Evolutionary conservation across 1,140 invertebrate genomes (phyloP).

Genomic region (Zaprionus vittiger): DNA sequence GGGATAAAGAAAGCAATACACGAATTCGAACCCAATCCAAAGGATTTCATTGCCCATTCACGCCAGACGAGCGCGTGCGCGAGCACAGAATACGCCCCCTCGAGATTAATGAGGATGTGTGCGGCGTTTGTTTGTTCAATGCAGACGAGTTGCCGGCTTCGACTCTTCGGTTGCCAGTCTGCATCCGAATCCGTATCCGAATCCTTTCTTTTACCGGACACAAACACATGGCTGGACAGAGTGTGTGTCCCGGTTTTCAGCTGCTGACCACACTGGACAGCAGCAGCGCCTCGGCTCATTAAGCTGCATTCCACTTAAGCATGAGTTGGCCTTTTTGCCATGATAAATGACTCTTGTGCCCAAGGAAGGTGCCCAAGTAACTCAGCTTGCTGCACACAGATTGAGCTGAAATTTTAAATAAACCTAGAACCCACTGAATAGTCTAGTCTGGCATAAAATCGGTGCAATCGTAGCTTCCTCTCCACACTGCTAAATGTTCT

Average conservation of each 20-base stretch:
- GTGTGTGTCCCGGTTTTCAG: slow-evolving; percentile 53
- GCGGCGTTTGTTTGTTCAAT: slow-evolving; percentile 64
- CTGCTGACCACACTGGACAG: slow-evolving; percentile 76
- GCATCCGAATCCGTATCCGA: slow-evolving; percentile 18
- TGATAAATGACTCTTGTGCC: slow-evolving; percentile 53
- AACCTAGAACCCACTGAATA: background rate
- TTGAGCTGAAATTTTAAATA: slow-evolving; percentile 13
- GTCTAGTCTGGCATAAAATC: slow-evolving; percentile 8
- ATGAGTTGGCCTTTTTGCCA: slow-evolving; percentile 69
- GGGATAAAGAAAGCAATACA: slow-evolving; percentile 9
- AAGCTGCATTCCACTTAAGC: slow-evolving; percentile 72
- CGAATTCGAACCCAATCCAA: slow-evolving; percentile 17
- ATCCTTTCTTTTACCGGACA: slow-evolving; percentile 60
- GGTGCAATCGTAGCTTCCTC: slow-evolving; percentile 16
- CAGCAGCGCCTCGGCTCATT: slow-evolving; percentile 51
- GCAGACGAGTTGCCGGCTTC: slow-evolving; percentile 17
- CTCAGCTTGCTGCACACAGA: slow-evolving; percentile 21
- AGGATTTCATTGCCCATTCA: slow-evolving; percentile 32
- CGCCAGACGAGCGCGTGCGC: slow-evolving; percentile 49
- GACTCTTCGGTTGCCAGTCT: slow-evolving; percentile 7
- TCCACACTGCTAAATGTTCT: slow-evolving; percentile 3
- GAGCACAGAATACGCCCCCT: slow-evolving; percentile 61
- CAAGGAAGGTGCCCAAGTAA: slow-evolving; percentile 16
- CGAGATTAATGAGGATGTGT: slow-evolving; percentile 75
- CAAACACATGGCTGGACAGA: slow-evolving; percentile 40